Evolutionary conservation across 2,113 vertebrate genomes (phyloP).

Genomic region (Ptychochromis oligacanthus): DNA sequence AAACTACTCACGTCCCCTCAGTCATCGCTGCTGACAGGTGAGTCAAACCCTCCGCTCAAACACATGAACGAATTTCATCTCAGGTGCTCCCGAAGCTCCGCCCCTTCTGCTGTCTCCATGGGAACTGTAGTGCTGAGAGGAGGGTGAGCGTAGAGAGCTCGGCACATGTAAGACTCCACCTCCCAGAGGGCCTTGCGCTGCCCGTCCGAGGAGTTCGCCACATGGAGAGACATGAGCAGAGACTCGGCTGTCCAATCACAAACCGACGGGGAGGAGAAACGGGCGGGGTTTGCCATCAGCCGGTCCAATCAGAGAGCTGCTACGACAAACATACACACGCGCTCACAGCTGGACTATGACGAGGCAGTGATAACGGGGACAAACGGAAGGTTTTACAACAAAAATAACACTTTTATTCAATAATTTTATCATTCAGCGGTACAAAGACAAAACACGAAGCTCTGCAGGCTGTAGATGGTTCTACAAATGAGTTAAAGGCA

Average conservation of each 20-base stretch:
- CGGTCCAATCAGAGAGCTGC: conserved; percentile 34
- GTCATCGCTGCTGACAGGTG: conserved; percentile 63
- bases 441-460: neutral
- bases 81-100: neutral
- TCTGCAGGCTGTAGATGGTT: neutral
- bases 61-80: neutral
- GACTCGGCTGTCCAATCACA: conserved; percentile 64
- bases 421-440: neutral
- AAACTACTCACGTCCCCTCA: conserved; percentile 78
- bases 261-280: neutral
- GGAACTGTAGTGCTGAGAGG: conserved; percentile 60
- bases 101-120: neutral
- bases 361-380: neutral
- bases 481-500: neutral
- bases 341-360: neutral
- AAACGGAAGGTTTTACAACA: neutral
- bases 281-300: conserved; percentile 46
- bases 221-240: conserved; percentile 82
- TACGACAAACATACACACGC: conserved; percentile 22
- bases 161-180: neutral
- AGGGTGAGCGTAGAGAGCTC: fast-evolving
- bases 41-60: neutral
- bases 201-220: conserved; percentile 45
- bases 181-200: conserved; percentile 40
- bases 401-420: conserved; percentile 42